phyloP scores from a whole-genome alignment of 2,797 vertebrate species.

The Selene dorsalis region DNA sequence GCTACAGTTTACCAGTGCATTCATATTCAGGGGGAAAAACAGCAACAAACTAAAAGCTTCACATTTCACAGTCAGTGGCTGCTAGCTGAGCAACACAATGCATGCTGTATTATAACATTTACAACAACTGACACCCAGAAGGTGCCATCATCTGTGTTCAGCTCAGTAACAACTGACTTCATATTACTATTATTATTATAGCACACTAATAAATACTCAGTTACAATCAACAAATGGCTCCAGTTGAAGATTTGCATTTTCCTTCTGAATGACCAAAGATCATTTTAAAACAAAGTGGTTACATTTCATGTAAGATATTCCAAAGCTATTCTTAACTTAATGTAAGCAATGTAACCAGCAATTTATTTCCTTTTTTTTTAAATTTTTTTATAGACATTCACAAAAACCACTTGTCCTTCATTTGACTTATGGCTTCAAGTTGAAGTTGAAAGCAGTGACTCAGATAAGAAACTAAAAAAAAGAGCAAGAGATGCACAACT shows the following conservation, averaged over 20 bases:
- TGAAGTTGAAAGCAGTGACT: constrained; percentile 19
- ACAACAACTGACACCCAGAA: constrained; percentile 14
- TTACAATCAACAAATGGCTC: constrained; percentile 49
- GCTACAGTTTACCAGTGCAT: not conserved
- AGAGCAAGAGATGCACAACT: constrained; percentile 32
- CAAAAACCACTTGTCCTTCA: constrained; percentile 17
- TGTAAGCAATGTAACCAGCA: constrained; percentile 3
- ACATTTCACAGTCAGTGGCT: constrained; percentile 57
- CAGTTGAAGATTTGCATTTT: constrained; percentile 51
- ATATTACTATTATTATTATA: constrained; percentile 5
- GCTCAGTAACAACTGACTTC: constrained; percentile 23
- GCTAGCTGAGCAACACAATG: not conserved
- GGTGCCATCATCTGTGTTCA: constrained; percentile 34
- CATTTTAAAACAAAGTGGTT: constrained; percentile 18
- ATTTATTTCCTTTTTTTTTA: not conserved
- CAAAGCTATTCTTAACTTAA: constrained; percentile 40
- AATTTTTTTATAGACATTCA: constrained; percentile 46
- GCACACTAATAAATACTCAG: constrained; percentile 58
- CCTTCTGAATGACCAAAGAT: constrained; percentile 14
- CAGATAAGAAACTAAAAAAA: constrained; percentile 12
- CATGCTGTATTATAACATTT: constrained; percentile 25
- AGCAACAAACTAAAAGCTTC: constrained; percentile 39
- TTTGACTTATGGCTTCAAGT: constrained; percentile 51
- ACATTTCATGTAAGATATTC: constrained; percentile 38
- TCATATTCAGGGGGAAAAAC: constrained; percentile 28